A percentile compares a stretch with the other conserved stretches of the same genome.
These are phyloP conservation scores for Monopis laevigella DNA, from an alignment of 2,888 invertebrate genomes.

Conservation along the genomic window DNA sequence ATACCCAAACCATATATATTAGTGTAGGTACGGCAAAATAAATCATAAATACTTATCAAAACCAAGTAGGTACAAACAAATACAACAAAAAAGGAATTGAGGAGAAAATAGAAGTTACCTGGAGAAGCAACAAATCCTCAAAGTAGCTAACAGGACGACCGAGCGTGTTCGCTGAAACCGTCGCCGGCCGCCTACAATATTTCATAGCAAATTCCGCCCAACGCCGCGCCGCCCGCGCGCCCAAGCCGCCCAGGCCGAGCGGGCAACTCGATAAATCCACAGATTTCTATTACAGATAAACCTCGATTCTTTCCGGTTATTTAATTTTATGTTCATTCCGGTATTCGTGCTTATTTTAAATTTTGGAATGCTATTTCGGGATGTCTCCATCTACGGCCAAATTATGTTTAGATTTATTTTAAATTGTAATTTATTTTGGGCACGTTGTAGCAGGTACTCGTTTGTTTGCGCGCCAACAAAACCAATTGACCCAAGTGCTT, in stretches of 20 bases:
- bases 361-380: constrained; percentile 1
- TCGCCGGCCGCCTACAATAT: background rate
- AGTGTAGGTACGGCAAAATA: too few relatives aligned
- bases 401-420: constrained; percentile 2
- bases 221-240: background rate
- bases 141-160: constrained; percentile 1
- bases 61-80: background rate
- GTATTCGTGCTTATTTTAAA: constrained; percentile 9
- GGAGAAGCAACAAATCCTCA: background rate
- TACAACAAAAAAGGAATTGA: background rate
- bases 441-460: background rate
- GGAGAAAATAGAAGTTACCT: constrained; percentile 3
- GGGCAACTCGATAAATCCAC: constrained; percentile 11
- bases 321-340: constrained; percentile 11
- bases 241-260: too few relatives aligned
- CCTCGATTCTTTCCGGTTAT: constrained; percentile 12
- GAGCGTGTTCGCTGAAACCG: constrained; percentile 3
- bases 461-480: background rate
- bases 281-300: constrained; percentile 12
- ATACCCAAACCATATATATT: too few relatives aligned
- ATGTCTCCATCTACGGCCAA: background rate
- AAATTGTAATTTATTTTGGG: background rate
- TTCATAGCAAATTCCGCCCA: background rate
- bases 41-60: background rate
- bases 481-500: too few relatives aligned